These are phyloP conservation scores for Tympanuchus pallidicinctus DNA, from an alignment of 2,113 vertebrate genomes.

Conservation along the genomic window DNA sequence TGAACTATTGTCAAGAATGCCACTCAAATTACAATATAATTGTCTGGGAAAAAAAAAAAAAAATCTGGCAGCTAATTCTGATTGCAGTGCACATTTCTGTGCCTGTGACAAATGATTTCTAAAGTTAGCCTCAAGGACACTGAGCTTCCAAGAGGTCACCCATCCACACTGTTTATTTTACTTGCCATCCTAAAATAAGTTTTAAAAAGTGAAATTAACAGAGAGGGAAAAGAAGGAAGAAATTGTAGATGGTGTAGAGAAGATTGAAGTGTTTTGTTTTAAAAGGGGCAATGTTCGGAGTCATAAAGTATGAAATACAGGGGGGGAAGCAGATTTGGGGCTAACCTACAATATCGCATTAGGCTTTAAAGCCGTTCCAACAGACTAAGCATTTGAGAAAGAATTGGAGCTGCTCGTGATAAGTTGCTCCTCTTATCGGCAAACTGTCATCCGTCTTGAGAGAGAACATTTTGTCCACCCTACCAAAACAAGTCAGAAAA, in stretches of 20 bases:
- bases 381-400: conserved; percentile 63
- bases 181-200: neutral
- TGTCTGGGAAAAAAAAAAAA: conserved; percentile 4
- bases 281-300: conserved; percentile 20
- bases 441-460: conserved; percentile 68
- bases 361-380: conserved; percentile 69
- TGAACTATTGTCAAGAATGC: conserved; percentile 32
- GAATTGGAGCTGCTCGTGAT: conserved; percentile 52
- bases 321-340: conserved; percentile 47
- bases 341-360: conserved; percentile 64
- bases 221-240: neutral
- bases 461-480: conserved; percentile 68
- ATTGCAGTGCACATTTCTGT: conserved; percentile 70
- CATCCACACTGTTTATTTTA: conserved; percentile 22
- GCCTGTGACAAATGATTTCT: conserved; percentile 69
- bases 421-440: conserved; percentile 70
- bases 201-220: conserved; percentile 10
- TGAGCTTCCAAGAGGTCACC: conserved; percentile 58
- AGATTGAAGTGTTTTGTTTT: conserved; percentile 44
- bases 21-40: conserved; percentile 63
- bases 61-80: conserved; percentile 66
- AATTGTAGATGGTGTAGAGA: neutral
- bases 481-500: conserved; percentile 70
- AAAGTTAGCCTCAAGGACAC: conserved; percentile 71
- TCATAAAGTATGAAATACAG: conserved; percentile 56